A percentile compares a stretch with the other conserved stretches of the same genome.
These are phyloP conservation scores for Atethmia centrago DNA, from an alignment of 2,888 invertebrate genomes.

Conservation along the genomic window DNA sequence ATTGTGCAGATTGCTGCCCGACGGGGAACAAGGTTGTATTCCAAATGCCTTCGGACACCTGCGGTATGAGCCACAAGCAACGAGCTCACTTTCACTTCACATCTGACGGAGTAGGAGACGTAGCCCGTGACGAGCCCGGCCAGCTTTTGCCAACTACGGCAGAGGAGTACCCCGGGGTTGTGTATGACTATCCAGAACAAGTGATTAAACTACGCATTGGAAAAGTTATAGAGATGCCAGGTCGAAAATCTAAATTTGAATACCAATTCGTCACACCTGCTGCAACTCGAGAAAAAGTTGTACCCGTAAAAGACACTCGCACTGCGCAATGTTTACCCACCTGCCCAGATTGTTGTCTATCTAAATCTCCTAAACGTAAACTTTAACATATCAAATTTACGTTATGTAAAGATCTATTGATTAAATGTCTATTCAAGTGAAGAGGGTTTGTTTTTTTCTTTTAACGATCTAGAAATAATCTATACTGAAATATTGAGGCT, in stretches of 20 bases:
- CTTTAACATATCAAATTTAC: constrained; percentile 36
- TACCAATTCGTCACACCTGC: constrained; percentile 86
- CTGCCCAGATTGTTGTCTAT: constrained; percentile 73
- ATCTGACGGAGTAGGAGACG: constrained; percentile 85
- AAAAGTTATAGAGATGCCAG: constrained; percentile 83
- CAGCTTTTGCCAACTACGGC: constrained; percentile 77
- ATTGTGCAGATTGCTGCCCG: constrained; percentile 89
- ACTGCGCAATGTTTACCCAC: constrained; percentile 81
- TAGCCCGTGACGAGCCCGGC: constrained; percentile 83
- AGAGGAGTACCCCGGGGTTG: constrained; percentile 81
- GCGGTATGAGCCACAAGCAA: constrained; percentile 83
- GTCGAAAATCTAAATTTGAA: constrained; percentile 84
- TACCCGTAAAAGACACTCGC: constrained; percentile 81
- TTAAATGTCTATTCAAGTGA: constrained; percentile 60
- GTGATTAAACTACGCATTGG: constrained; percentile 85
- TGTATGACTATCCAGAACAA: constrained; percentile 82
- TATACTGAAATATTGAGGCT: constrained; percentile 40
- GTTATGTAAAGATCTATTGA: constrained; percentile 46
- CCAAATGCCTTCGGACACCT: constrained; percentile 85
- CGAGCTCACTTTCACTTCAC: constrained; percentile 84
- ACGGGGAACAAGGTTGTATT: constrained; percentile 87
- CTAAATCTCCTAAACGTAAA: constrained; percentile 60
- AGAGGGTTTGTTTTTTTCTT: constrained; percentile 41
- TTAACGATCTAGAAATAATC: constrained; percentile 37
- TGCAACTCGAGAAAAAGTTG: constrained; percentile 70